Evolutionary conservation across 2,113 vertebrate species (phyloP), one percentile per base, ranked within the genome.

Genomic region (Elgaria multicarinata): DNA sequence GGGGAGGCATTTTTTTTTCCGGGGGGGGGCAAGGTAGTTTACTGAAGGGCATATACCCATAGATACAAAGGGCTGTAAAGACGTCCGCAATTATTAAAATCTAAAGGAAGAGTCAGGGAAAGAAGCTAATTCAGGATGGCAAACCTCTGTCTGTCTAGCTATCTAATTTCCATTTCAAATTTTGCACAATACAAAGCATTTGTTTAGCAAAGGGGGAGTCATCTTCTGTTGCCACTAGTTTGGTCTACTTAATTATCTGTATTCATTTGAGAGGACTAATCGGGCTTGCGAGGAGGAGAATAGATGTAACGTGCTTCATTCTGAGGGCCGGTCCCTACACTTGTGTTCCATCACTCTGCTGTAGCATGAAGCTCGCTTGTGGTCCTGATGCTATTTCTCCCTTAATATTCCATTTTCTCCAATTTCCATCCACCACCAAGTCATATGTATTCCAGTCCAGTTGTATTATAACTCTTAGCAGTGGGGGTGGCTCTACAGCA

Each of bases 11-110:
- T 4, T 12, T 13, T 2, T 26, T 10, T 3, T 74, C 12, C n/a
- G n/a, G 93, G 96, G 96, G 96, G 94, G 96, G 93, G 92, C 96
- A 96, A 97, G 97, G 95, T 96, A 97, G 95, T 97, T 95, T 97
- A 96, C 93, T 97, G 95, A 95, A 96, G 97, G 95, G 95, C 95
- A 94, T 83, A 93, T 92, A 92, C 92, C 95, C 95, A 95, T 89
- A 94, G 94, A 95, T 96, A 94, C n/a, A n/a, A 96, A 84, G 44
- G 33, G 24, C 42, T 89, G 33, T 31, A 80, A 83, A 31, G 3
- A 31, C 10, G 9, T 67, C 96, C 96, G 93, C 87, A 89, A 90
- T 96, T 93, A 96, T 95, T 87, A 89, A 94, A 95, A 96, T 92
- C 93, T 93, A 92, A 94, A 92, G 96, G 94, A 74, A 92, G 24